These are phyloP conservation scores for Nerophis lumbriciformis DNA, from an alignment of 2,113 vertebrate species.

Conservation along the genomic window DNA sequence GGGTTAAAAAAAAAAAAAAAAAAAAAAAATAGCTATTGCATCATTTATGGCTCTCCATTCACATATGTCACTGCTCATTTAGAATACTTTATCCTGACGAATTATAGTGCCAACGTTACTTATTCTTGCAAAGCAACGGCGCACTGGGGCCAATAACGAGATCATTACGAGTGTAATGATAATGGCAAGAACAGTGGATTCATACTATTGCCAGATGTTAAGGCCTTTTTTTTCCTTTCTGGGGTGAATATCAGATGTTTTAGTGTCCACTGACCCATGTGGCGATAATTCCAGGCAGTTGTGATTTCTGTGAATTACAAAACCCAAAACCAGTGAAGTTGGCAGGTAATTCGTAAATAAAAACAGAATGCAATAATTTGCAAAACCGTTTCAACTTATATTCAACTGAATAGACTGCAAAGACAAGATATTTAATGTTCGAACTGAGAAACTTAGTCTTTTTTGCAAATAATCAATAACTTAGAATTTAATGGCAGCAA, in stretches of 20 bases:
- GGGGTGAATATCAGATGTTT: not conserved
- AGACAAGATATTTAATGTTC: no score
- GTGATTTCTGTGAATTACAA: not conserved
- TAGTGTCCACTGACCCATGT: conserved; percentile 5
- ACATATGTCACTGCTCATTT: conserved; percentile 37
- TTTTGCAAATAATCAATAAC: no score
- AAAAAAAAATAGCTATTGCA: conserved; percentile 32
- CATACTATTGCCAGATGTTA: not conserved
- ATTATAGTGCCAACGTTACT: conserved; percentile 2
- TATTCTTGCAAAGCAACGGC: conserved; percentile 11
- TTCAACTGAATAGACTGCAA: no score
- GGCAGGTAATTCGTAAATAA: no score
- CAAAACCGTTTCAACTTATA: no score
- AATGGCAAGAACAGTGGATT: conserved; percentile 1
- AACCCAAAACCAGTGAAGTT: no score
- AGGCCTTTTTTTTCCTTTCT: not conserved
- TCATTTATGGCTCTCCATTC: conserved; percentile 17
- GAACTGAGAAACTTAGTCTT: no score
- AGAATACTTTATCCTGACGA: conserved; percentile 14
- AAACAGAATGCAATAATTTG: no score
- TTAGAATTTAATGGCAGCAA: no score
- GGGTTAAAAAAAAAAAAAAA: not conserved
- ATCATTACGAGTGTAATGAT: conserved; percentile 4
- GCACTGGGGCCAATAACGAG: not conserved
- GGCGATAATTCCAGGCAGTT: not conserved